These are phyloP conservation scores for Osmerus eperlanus DNA, from an alignment of 2,113 vertebrate genomes.

Conservation along the genomic window DNA sequence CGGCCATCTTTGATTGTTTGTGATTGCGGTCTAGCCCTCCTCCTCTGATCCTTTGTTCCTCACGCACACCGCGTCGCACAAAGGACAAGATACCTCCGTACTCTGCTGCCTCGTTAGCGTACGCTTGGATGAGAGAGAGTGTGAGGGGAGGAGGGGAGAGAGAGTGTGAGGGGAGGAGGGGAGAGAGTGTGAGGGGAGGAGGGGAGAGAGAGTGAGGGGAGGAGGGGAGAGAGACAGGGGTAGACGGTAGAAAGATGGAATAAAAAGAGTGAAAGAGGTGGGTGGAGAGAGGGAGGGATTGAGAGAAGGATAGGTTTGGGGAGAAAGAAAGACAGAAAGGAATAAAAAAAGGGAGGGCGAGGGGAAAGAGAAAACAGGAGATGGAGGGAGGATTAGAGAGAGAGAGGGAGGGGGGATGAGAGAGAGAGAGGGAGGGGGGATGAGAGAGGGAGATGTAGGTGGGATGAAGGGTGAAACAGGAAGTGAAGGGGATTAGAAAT, in stretches of 20 bases:
- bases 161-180: not conserved
- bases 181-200: not conserved
- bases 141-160: no score
- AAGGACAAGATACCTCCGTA: no score
- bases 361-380: not conserved
- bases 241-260: not conserved
- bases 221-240: not conserved
- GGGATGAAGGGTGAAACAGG: conserved; percentile 4
- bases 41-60: no score
- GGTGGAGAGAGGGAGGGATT: not conserved
- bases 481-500: not conserved
- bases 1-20: no score
- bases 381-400: not conserved
- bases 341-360: no score
- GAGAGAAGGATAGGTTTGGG: not conserved
- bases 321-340: not conserved
- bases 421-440: not conserved
- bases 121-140: no score
- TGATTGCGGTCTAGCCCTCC: no score
- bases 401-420: not conserved
- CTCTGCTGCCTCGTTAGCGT: no score
- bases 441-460: not conserved
- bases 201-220: no score
- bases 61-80: no score
- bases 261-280: not conserved